Evolutionary conservation across 2,113 vertebrate species (phyloP).

Genomic region (Acrocephalus arundinaceus): DNA sequence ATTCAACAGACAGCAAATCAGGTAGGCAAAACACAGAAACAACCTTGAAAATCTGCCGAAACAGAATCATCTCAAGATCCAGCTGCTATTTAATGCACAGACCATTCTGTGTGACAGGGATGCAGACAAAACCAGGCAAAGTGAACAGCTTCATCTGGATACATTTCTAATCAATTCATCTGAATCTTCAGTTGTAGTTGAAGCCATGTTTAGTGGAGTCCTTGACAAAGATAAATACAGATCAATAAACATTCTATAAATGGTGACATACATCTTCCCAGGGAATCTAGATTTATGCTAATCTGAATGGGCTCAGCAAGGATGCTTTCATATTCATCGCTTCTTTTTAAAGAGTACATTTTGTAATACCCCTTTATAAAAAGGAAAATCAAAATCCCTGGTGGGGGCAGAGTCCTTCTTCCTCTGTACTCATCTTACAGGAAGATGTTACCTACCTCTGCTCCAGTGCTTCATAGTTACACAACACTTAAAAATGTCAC

Average conservation of each 20-base stretch:
- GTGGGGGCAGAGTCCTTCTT: not conserved
- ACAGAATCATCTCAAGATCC: constrained; percentile 54
- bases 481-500: not conserved
- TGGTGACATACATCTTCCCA: not conserved
- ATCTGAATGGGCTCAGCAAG: not conserved
- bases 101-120: constrained; percentile 44
- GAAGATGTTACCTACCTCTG: not conserved
- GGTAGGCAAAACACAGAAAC: constrained; percentile 66
- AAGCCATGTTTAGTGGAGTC: not conserved
- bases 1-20: constrained; percentile 67
- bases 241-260: constrained; percentile 40
- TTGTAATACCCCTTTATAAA: not conserved
- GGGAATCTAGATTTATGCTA: constrained; percentile 36
- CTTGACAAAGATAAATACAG: not conserved
- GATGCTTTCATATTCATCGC: constrained; percentile 11
- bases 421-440: not conserved
- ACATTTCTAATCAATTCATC: not conserved
- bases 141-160: not conserved
- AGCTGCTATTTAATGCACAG: constrained; percentile 55
- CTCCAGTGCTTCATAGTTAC: not conserved
- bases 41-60: constrained; percentile 67
- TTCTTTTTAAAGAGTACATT: constrained; percentile 12
- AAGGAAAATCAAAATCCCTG: not conserved
- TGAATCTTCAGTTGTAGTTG: constrained; percentile 12
- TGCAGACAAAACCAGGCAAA: constrained; percentile 36